A percentile compares a stretch with the other conserved stretches of the same genome.
Evolutionary conservation across 2,888 invertebrate species (phyloP).

Genomic region (Empis livida): DNA sequence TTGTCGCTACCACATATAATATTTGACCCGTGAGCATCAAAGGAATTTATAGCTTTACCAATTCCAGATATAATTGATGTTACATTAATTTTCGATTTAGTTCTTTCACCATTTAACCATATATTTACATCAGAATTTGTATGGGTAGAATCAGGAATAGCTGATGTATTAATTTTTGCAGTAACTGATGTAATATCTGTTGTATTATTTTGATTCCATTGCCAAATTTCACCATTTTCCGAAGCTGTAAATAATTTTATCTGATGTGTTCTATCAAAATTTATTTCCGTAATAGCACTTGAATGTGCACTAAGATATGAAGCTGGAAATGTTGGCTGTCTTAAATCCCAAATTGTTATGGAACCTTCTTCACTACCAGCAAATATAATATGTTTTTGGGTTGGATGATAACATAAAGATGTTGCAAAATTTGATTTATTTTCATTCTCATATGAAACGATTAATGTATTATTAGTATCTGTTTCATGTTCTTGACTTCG

Average conservation of each 20-base stretch:
- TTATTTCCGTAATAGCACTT: constrained; percentile 67
- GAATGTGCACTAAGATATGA: constrained; percentile 68
- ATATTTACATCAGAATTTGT: constrained; percentile 33
- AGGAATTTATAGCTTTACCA: constrained; percentile 66
- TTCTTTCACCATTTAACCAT: constrained; percentile 56
- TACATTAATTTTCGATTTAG: constrained; percentile 42
- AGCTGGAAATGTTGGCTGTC: constrained; percentile 70
- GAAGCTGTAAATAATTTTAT: constrained; percentile 75
- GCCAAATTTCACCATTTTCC: constrained; percentile 72
- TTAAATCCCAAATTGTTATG: constrained; percentile 79
- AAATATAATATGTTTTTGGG: constrained; percentile 70
- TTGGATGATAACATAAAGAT: constrained; percentile 70
- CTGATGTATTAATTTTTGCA: constrained; percentile 9
- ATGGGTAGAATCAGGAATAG: constrained; percentile 5
- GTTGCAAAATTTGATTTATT: constrained; percentile 46
- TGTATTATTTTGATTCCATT: constrained; percentile 61
- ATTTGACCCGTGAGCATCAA: constrained; percentile 62
- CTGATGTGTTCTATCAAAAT: constrained; percentile 75
- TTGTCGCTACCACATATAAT: constrained; percentile 77
- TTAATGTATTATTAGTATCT: constrained; percentile 46
- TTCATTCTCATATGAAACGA: constrained; percentile 59
- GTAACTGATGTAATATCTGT: constrained; percentile 12
- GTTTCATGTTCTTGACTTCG: constrained; percentile 50
- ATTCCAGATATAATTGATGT: constrained; percentile 60
- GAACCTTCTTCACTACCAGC: constrained; percentile 81